These are phyloP conservation scores for Numenius phaeopus DNA, from an alignment of 2,797 vertebrate genomes.

Conservation along the genomic window DNA sequence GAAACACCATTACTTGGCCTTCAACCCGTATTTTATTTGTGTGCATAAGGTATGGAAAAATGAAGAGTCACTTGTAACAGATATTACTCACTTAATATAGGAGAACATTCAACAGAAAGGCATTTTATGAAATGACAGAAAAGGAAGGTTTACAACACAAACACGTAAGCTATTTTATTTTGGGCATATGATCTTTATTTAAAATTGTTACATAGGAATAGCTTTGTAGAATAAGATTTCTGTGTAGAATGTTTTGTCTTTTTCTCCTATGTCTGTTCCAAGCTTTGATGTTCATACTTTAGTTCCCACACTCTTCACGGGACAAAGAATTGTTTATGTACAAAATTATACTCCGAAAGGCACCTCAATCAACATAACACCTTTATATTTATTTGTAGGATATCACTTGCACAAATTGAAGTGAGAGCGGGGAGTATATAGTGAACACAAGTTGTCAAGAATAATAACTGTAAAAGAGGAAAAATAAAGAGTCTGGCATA, in stretches of 20 bases:
- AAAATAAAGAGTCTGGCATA: slow-evolving; percentile 68
- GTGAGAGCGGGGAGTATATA: background rate
- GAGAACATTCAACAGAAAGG: background rate
- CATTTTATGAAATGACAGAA: background rate
- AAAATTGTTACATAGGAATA: background rate
- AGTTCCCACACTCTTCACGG: background rate
- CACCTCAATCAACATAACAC: background rate
- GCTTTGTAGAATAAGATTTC: background rate
- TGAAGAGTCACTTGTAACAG: background rate
- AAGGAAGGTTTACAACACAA: background rate
- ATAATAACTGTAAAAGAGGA: slow-evolving; percentile 41
- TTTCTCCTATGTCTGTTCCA: background rate
- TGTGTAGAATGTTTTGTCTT: background rate
- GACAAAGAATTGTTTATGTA: background rate
- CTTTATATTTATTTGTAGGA: slow-evolving; percentile 12
- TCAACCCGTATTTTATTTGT: background rate
- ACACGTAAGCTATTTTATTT: background rate
- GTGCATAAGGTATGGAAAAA: background rate
- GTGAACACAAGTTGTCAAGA: slow-evolving; percentile 13
- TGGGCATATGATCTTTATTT: slow-evolving; percentile 8
- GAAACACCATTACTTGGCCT: background rate
- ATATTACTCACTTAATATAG: background rate
- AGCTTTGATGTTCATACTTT: background rate
- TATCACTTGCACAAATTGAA: background rate
- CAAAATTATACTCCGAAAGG: slow-evolving; percentile 30